Evolutionary conservation across 2,113 vertebrate species (phyloP), one percentile per base, ranked within the genome.

Genomic region (Pachycephala philippinensis): DNA sequence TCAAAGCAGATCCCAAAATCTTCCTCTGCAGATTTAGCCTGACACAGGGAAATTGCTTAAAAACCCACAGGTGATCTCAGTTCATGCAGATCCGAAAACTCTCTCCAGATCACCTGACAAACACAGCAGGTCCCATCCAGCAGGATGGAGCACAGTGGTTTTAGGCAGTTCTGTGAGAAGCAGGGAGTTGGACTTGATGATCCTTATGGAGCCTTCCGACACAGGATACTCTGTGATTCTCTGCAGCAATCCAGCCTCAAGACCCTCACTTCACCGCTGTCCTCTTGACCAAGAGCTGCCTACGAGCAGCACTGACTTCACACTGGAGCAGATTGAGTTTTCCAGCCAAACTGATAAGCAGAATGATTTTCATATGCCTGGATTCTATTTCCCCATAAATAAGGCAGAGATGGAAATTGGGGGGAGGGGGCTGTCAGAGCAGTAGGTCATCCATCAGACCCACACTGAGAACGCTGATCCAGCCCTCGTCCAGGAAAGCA

Each of bases 311-410:
- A 10, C 27, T 56, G 65, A 59, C 53, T 70, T 84, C 1, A 0
- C 37, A 6, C 76, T 8, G 77, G 39, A 89, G 45, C 61, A 56
- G 44, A 68, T 9, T 63, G 60, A 86, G 31, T 84, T 82, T 93
- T 52, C 56, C 80, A 91, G 76, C 81, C 87, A 94, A 95, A 65
- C 40, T 56, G 89, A 91, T 95, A 90, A 68, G 44, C 84, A 68
- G 84, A 87, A 89, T 79, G 1, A 37, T 93, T 96, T 87, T 96
- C 84, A 71, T 83, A 79, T 89, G 84, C 80, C 53, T 75, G 53
- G n/a, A 11, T 42, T 90, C 19, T 0, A 52, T 95, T 92, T 90
- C 60, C 77, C 40, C 86, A 93, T 89, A 89, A 84, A 93, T 84
- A 95, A 76, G 72, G 75, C 37, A 24, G 20, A 8, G 28, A 50